phyloP scores from a whole-genome alignment of 2,888 invertebrate genomes.

The Caenorhabditis panamensis region DNA sequence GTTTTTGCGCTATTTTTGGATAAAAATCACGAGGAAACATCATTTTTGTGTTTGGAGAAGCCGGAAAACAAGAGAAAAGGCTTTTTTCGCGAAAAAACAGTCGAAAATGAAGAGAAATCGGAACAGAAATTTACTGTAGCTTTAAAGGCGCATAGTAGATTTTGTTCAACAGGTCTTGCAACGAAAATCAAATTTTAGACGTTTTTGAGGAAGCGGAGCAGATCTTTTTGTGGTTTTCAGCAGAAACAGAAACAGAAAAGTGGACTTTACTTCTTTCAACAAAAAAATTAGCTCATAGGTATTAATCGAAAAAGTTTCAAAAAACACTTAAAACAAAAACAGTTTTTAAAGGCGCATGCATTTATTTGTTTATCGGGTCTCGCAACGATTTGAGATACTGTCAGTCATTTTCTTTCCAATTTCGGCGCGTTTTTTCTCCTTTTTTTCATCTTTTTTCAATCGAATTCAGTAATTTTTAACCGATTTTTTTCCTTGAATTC shows the following conservation, averaged over 20 bases:
- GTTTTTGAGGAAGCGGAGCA: not conserved
- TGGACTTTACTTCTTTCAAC: too few species aligned
- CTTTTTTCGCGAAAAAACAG: not conserved
- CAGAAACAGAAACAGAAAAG: too few species aligned
- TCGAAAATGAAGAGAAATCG: not conserved
- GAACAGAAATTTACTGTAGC: not conserved
- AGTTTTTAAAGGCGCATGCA: not conserved
- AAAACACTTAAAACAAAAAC: not conserved
- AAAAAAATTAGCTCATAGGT: too few species aligned
- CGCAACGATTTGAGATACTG: not conserved
- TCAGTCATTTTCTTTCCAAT: not conserved
- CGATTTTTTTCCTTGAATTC: too few species aligned
- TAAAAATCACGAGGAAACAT: slow-evolving; percentile 13
- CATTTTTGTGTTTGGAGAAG: slow-evolving; percentile 8
- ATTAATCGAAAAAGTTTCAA: not conserved
- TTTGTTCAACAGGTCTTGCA: not conserved
- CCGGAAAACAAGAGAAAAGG: not conserved
- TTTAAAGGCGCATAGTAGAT: not conserved
- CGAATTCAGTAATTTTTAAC: too few species aligned
- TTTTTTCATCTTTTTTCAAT: not conserved
- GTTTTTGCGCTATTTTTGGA: not conserved
- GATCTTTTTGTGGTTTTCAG: too few species aligned
- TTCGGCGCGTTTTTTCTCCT: not conserved
- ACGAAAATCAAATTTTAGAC: not conserved
- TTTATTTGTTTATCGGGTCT: not conserved